phyloP scores from a whole-genome alignment of 2,888 invertebrate species.

The Nephrotoma appendiculata region DNA sequence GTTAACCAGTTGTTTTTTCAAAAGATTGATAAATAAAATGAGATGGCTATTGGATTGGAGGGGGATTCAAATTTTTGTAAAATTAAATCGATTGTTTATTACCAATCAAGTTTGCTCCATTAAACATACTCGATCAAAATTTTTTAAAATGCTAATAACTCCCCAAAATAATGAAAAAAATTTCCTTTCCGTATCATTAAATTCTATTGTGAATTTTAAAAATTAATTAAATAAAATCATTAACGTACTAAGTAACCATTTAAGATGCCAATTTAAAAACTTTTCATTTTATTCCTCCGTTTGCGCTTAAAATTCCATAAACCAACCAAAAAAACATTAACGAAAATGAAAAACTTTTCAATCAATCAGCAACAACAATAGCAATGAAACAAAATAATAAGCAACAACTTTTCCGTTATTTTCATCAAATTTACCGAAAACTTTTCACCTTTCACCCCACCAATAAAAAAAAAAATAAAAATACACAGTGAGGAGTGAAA shows the following conservation, averaged over 20 bases:
- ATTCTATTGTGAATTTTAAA: background rate
- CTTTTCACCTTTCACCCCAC: background rate
- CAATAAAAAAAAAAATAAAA: background rate
- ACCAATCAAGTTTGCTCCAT: too few species aligned
- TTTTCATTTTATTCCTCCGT: background rate
- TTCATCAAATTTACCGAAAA: background rate
- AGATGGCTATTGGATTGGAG: too few species aligned
- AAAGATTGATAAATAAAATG: too few species aligned
- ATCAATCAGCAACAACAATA: background rate
- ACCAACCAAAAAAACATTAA: background rate
- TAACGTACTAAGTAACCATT: background rate
- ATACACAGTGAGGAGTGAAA: background rate
- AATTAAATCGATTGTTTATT: too few species aligned
- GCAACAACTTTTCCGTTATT: background rate
- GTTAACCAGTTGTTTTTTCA: too few species aligned
- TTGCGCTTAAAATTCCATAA: background rate
- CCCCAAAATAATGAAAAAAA: too few species aligned
- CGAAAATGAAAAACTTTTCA: background rate
- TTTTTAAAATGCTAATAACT: too few species aligned
- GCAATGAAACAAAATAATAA: background rate
- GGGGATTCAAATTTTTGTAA: too few species aligned
- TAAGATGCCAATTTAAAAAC: background rate
- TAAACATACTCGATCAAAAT: too few species aligned
- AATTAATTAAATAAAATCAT: background rate
- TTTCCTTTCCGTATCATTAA: background rate